Evolutionary conservation across 2,888 invertebrate genomes (phyloP).

Genomic region (Falcaria lacertinaria): DNA sequence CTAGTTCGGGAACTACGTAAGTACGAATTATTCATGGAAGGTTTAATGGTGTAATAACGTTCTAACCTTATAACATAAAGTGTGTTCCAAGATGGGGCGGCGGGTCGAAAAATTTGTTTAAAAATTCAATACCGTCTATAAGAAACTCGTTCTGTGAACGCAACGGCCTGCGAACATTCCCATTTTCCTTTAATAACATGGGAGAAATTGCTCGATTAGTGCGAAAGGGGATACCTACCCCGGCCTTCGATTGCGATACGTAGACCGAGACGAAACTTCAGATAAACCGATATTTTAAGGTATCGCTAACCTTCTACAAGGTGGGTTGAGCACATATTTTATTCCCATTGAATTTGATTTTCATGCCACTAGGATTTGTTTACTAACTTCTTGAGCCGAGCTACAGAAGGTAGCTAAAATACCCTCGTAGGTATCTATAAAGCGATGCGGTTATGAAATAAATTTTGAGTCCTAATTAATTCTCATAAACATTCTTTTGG

Average conservation of each 20-base stretch:
- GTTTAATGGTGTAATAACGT: conserved; percentile 61
- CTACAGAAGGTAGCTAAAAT: too few species aligned
- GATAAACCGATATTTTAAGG: conserved; percentile 20
- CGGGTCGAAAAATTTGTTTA: conserved; percentile 73
- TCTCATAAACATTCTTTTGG: too few species aligned
- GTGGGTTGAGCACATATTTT: background rate
- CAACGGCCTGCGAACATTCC: conserved; percentile 74
- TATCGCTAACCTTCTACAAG: background rate
- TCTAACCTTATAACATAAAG: conserved; percentile 67
- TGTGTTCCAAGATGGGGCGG: conserved; percentile 43
- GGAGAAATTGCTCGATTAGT: conserved; percentile 75
- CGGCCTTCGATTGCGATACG: conserved; percentile 49
- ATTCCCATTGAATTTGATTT: background rate
- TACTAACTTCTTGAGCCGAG: too few species aligned
- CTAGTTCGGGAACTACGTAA: conserved; percentile 23
- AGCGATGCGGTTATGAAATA: too few species aligned
- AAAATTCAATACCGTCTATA: conserved; percentile 76
- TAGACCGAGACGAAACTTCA: conserved; percentile 35
- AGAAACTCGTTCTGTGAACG: conserved; percentile 70
- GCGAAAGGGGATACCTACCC: conserved; percentile 53
- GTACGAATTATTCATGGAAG: conserved; percentile 49
- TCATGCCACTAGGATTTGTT: too few species aligned
- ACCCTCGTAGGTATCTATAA: too few species aligned
- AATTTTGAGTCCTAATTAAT: too few species aligned
- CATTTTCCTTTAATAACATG: conserved; percentile 74